Evolutionary conservation across 2,888 invertebrate genomes (phyloP).

Genomic region (Napeogenes inachia): DNA sequence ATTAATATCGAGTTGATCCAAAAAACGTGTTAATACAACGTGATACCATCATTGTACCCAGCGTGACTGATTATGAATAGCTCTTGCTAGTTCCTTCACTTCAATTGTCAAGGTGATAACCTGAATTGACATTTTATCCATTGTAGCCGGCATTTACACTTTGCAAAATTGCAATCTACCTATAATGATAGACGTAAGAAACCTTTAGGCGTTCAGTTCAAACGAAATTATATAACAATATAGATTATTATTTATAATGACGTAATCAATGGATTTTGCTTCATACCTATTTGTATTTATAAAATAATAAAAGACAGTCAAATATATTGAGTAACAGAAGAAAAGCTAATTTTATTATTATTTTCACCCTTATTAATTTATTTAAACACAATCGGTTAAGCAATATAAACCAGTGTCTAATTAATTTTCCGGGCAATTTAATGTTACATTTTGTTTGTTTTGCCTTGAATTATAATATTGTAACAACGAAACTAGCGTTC

Average conservation of each 20-base stretch:
- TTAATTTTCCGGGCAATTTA: conserved; percentile 5
- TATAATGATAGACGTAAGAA: neutral
- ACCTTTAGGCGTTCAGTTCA: too few species aligned
- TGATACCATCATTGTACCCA: conserved; percentile 7
- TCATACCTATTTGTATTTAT: too few species aligned
- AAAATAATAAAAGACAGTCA: too few species aligned
- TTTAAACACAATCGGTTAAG: neutral
- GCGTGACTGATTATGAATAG: conserved; percentile 30
- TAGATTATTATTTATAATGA: too few species aligned
- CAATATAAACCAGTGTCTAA: neutral
- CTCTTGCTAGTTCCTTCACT: conserved; percentile 26
- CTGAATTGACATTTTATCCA: conserved; percentile 22
- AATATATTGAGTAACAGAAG: neutral
- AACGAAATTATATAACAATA: too few species aligned
- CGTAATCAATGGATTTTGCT: too few species aligned
- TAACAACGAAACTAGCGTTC: neutral
- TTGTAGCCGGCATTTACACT: conserved; percentile 20
- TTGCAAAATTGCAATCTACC: neutral
- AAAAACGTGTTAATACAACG: conserved; percentile 1
- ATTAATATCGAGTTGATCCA: too few species aligned
- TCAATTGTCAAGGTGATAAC: conserved; percentile 29
- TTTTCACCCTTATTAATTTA: neutral
- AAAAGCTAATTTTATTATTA: neutral
- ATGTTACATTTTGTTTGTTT: neutral
- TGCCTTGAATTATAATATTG: conserved; percentile 1